These are phyloP conservation scores for Dinocampus coccinellae DNA, from an alignment of 2,888 invertebrate genomes.

Conservation along the genomic window DNA sequence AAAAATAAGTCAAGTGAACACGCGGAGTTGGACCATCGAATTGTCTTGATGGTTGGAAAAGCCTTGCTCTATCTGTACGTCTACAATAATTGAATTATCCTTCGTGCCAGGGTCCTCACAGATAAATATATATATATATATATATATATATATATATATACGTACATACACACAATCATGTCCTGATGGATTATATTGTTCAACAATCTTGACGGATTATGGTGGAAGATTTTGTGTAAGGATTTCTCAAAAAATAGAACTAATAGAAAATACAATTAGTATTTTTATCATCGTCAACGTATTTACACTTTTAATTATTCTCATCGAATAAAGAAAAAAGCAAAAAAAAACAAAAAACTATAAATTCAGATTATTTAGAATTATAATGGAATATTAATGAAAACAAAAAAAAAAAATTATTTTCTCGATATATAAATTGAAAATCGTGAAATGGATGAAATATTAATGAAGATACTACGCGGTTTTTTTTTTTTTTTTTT, in stretches of 20 bases:
- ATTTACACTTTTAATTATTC: no score
- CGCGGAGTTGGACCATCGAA: neutral
- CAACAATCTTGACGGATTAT: constrained; percentile 65
- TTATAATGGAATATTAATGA: no score
- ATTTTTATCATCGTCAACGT: neutral
- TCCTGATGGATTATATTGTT: constrained; percentile 67
- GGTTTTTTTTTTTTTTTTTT: no score
- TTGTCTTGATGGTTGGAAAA: neutral
- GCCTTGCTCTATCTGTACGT: constrained; percentile 41
- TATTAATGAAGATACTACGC: no score
- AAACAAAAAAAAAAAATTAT: no score
- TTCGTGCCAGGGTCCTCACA: constrained; percentile 52
- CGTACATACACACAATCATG: constrained; percentile 41
- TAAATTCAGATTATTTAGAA: no score
- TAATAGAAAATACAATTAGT: neutral
- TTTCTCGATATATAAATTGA: no score
- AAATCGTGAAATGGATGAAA: no score
- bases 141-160: neutral
- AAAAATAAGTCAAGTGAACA: neutral
- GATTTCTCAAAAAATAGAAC: no score
- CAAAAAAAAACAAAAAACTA: no score
- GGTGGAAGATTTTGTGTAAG: constrained; percentile 39
- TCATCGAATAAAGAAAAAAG: no score
- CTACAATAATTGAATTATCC: constrained; percentile 57
- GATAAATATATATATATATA: constrained; percentile 50